phyloP scores from a whole-genome alignment of 1,140 invertebrate species.

The Drosophila teissieri region DNA sequence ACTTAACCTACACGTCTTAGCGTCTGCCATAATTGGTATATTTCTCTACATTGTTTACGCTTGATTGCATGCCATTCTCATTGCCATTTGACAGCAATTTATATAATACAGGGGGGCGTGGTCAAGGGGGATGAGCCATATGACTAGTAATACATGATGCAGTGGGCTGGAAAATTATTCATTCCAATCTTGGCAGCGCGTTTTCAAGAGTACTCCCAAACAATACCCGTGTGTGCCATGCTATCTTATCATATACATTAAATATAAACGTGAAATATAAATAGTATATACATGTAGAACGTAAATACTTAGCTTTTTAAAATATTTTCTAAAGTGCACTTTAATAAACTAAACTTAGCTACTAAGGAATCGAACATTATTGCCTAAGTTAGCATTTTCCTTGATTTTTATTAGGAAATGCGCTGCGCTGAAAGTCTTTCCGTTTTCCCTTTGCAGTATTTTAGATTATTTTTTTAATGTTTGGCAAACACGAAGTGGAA shows the following conservation, averaged over 20 bases:
- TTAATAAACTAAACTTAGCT: not conserved
- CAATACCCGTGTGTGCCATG: not conserved
- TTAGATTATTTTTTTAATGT: conserved; percentile 27
- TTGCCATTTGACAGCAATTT: conserved; percentile 36
- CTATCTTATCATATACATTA: not conserved
- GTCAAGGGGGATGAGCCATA: conserved; percentile 3
- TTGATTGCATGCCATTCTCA: conserved; percentile 61
- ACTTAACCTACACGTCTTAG: conserved; percentile 37
- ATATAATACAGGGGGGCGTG: conserved; percentile 13
- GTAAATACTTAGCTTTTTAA: too few species aligned
- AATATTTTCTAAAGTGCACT: too few species aligned
- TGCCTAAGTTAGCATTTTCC: conserved; percentile 1
- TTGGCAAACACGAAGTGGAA: conserved; percentile 34
- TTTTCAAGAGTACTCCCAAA: not conserved
- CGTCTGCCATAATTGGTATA: conserved; percentile 39
- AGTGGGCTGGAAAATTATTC: conserved; percentile 45
- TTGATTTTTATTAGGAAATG: not conserved
- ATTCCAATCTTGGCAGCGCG: conserved; percentile 25
- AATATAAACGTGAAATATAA: not conserved
- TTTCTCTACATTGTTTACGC: conserved; percentile 55
- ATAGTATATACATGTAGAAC: too few species aligned
- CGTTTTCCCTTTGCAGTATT: not conserved
- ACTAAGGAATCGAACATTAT: not conserved
- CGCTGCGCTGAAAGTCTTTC: not conserved
- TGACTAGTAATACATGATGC: conserved; percentile 41